Percentiles rank a stretch among this genome's conserved stretches.
Conservation (phyloP, 35 echinoderm and acorn worm genomes). For the Strongylocentrotus purpuratus region DNA sequence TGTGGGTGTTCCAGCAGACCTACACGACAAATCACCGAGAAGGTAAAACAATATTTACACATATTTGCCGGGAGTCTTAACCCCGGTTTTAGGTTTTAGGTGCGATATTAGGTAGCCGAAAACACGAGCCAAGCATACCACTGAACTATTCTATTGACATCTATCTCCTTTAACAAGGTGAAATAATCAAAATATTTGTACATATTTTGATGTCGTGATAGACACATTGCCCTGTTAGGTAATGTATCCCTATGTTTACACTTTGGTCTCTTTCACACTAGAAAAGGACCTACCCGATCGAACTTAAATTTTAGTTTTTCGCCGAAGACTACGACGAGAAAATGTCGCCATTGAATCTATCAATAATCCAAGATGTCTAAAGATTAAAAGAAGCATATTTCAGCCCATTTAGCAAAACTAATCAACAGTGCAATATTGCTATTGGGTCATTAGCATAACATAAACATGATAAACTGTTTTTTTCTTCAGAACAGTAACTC, state of each 20-base stretch:
- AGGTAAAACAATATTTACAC: neutral
- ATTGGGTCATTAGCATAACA: too few relatives aligned
- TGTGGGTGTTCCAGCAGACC: neutral
- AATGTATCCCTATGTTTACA: neutral
- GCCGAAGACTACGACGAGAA: too few relatives aligned
- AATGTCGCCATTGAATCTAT: too few relatives aligned
- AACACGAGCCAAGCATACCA: neutral
- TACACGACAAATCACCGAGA: neutral
- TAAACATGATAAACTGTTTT: too few relatives aligned
- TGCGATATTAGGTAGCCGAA: neutral
- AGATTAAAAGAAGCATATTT: too few relatives aligned
- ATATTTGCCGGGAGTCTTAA: neutral
- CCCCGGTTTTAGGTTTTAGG: neutral
- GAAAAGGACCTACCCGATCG: too few relatives aligned
- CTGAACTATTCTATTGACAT: neutral
- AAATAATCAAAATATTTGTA: constrained; percentile 20
- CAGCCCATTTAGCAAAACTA: too few relatives aligned
- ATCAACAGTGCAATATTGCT: too few relatives aligned
- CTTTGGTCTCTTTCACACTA: neutral
- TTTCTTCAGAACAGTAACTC: too few relatives aligned
- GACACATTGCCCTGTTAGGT: neutral
- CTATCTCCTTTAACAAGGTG: neutral
- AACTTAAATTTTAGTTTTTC: too few relatives aligned
- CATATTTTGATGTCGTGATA: neutral
- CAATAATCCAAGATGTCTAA: too few relatives aligned